Conservation (phyloP, 2,888 invertebrate species). For the Macrostomum cliftonense region DNA sequence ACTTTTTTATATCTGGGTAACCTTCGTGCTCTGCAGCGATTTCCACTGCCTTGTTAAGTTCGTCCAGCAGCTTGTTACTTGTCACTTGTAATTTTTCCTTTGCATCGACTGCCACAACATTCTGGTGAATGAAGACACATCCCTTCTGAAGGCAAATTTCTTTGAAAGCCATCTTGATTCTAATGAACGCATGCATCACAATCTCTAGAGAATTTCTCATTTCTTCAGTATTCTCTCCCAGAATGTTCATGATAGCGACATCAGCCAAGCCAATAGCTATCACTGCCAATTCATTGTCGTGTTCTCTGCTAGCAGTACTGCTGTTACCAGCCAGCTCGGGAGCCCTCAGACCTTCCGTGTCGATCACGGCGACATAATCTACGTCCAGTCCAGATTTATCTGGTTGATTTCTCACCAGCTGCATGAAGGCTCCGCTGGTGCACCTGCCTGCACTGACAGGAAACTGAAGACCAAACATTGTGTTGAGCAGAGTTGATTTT, state of each 20-base stretch:
- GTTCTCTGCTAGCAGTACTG: no score
- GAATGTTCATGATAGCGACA: conserved; percentile 8
- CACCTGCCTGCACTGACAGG: conserved; percentile 10
- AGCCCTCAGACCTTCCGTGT: conserved; percentile 1
- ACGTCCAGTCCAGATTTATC: background rate
- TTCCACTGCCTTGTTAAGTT: no score
- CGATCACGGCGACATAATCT: background rate
- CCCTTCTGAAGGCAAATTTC: background rate
- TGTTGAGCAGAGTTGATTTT: conserved; percentile 10
- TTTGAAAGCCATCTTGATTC: background rate
- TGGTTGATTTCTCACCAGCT: background rate
- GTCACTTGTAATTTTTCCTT: no score
- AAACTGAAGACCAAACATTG: conserved; percentile 9
- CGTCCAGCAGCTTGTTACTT: no score
- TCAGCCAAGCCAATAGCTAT: conserved; percentile 7
- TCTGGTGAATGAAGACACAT: conserved; percentile 10
- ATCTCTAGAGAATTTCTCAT: conserved; percentile 6
- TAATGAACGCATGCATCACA: conserved; percentile 8
- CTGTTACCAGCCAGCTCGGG: background rate
- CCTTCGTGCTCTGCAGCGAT: no score
- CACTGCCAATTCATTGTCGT: conserved; percentile 8
- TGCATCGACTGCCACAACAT: conserved; percentile 5
- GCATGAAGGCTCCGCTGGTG: conserved; percentile 8
- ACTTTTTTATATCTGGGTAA: no score
- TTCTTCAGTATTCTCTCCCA: conserved; percentile 1